These are phyloP conservation scores for Mus spicilegus DNA, from an alignment of 2,113 vertebrate genomes.

Conservation along the genomic window DNA sequence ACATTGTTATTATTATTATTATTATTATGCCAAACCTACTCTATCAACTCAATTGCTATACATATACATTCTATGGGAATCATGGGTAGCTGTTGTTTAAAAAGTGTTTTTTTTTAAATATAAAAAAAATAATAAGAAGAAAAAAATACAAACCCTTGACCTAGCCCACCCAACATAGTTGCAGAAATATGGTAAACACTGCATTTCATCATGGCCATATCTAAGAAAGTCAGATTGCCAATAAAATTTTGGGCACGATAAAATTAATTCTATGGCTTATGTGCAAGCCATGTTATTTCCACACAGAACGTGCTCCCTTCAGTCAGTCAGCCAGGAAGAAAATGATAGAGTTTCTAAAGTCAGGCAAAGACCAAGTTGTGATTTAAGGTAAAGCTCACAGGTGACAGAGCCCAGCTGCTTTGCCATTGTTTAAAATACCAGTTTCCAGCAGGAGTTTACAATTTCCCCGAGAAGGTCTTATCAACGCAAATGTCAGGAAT, in stretches of 20 bases:
- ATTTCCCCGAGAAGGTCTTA: constrained; percentile 70
- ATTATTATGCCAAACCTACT: background rate
- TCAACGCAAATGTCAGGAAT: constrained; percentile 73
- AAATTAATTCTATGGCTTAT: background rate
- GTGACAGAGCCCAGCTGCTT: constrained; percentile 33
- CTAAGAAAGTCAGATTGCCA: background rate
- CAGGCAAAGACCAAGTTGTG: constrained; percentile 9
- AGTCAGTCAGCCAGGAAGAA: constrained; percentile 10
- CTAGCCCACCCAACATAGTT: background rate
- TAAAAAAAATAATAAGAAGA: too few relatives aligned
- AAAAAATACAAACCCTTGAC: background rate
- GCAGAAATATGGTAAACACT: background rate
- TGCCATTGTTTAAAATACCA: constrained; percentile 67
- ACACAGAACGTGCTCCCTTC: background rate
- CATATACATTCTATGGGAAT: background rate
- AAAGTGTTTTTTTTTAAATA: background rate
- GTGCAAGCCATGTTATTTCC: background rate
- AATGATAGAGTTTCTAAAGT: constrained; percentile 51
- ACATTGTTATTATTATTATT: too few relatives aligned
- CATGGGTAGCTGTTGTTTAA: background rate
- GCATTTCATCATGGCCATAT: background rate
- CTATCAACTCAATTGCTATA: background rate
- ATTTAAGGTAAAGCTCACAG: constrained; percentile 52
- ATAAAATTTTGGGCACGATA: background rate
- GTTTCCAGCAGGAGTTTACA: constrained; percentile 59